Evolutionary conservation across 1,140 invertebrate genomes (phyloP), one percentile per base, ranked within the genome.

Genomic region (Glomeris maerens): DNA sequence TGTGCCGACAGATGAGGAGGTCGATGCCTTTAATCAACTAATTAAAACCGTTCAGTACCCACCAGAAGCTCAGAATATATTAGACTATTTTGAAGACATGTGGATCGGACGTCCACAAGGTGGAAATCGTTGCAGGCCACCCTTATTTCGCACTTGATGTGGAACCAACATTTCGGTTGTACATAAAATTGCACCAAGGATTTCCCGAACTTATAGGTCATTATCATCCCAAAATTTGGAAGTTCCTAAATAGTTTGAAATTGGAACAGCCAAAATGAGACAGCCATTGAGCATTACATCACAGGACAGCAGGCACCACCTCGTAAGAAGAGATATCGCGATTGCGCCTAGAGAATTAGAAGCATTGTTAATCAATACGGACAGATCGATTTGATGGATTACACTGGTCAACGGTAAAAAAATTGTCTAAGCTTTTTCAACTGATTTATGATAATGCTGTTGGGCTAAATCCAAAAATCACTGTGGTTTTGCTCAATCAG

Each of bases 61-160:
- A 29, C 20, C 10, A 26, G 45, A 46, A 27, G 45, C 25, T 7
- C 45, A 46, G 7, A 23, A 27, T 13, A 5, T 46, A 5, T 7
- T 46, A 5, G 45, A 46, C 29, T 46, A 46, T 26, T 46, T 23
- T 26, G 45, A 46, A 26, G 45, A 46, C 26, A 46, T 27, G 5
- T 46, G 45, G 45, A 46, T 46, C 14, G 45, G 45, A 26, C 10
- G 41, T 13, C 41, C 41, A 44, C 41, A 36, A 36, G 10, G 41
- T 20, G 7, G 23, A 7, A 7, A 27, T 36, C 5, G 23, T 27
- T 22, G 25, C 7, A 7, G 10, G 10, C 45, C 45, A 13, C 45
- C 45, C 10, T 7, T 27, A 7, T 27, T 46, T 46, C 45, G 14
- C 45, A 26, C 7, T 5, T n/a, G 14, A 27, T 46, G 45, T 46